These are phyloP conservation scores for Drosophila pseudotalamancana DNA, from an alignment of 2,888 invertebrate species.

Conservation along the genomic window DNA sequence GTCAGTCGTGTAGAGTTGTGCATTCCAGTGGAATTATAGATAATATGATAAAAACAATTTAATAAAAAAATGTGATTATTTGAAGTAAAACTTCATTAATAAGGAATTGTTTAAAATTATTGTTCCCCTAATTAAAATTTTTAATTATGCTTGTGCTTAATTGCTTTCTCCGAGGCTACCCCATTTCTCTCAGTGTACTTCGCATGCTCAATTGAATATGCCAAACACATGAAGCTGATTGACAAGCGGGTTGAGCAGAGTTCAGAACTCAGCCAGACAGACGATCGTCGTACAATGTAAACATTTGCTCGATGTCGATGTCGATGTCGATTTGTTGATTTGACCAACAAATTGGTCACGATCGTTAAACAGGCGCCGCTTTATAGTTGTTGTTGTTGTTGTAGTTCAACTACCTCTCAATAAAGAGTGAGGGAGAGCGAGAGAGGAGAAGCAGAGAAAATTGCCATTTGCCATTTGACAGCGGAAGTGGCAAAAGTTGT, in stretches of 20 bases:
- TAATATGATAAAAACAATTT: background rate
- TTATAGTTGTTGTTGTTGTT: constrained; percentile 3
- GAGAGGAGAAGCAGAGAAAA: constrained; percentile 31
- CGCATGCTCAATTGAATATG: constrained; percentile 65
- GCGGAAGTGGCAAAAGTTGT: constrained; percentile 72
- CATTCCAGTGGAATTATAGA: too few species aligned
- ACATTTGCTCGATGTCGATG: constrained; percentile 66
- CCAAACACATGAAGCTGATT: constrained; percentile 52
- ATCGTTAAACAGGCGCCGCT: constrained; percentile 73
- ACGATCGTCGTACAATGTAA: constrained; percentile 61
- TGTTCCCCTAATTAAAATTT: too few species aligned
- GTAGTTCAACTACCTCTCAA: constrained; percentile 50
- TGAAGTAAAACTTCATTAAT: too few species aligned
- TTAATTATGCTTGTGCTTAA: too few species aligned
- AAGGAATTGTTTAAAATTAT: too few species aligned
- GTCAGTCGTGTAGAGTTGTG: too few species aligned
- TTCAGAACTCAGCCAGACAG: constrained; percentile 12
- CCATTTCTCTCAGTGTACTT: constrained; percentile 9
- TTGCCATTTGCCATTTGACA: constrained; percentile 48
- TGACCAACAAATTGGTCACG: constrained; percentile 79
- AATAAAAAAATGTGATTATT: too few species aligned
- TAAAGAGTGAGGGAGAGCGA: background rate
- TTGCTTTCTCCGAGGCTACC: too few species aligned
- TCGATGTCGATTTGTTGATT: constrained; percentile 57
- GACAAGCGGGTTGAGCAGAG: constrained; percentile 31